Percentiles rank a stretch among this genome's conserved stretches.
These are phyloP conservation scores for Campoplex capitator DNA, from an alignment of 2,888 invertebrate genomes.

Conservation along the genomic window DNA sequence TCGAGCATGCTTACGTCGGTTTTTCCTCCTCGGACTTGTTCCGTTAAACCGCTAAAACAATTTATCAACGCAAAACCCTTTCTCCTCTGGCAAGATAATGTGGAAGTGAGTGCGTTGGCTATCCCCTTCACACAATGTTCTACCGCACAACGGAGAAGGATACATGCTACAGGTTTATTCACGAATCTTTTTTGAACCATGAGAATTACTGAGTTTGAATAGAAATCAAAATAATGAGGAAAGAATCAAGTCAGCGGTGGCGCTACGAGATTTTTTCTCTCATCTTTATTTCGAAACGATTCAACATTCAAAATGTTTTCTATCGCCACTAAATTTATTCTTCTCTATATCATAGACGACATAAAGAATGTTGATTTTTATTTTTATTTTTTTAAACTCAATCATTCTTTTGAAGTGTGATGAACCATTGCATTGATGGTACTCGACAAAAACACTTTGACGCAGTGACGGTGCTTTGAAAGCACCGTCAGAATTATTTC, in stretches of 20 bases:
- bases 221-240: not conserved
- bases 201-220: not conserved
- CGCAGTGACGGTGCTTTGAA: no score
- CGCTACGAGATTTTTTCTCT: no score
- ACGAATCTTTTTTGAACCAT: not conserved
- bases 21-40: conserved; percentile 30
- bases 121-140: conserved; percentile 39
- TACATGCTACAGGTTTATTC: conserved; percentile 10
- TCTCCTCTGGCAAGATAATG: conserved; percentile 34
- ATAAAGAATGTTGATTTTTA: no score
- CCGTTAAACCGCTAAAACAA: conserved; percentile 65
- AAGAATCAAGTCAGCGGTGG: not conserved
- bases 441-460: no score
- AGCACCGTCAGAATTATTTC: no score
- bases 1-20: not conserved
- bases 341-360: no score
- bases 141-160: not conserved
- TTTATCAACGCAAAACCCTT: conserved; percentile 69
- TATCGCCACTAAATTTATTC: no score
- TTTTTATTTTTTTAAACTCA: no score
- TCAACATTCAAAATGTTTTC: no score
- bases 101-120: conserved; percentile 5
- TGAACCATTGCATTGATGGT: no score
- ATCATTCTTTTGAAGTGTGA: no score
- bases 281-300: no score